phyloP scores from a whole-genome alignment of 2,888 invertebrate genomes.

The Dione vanillae region DNA sequence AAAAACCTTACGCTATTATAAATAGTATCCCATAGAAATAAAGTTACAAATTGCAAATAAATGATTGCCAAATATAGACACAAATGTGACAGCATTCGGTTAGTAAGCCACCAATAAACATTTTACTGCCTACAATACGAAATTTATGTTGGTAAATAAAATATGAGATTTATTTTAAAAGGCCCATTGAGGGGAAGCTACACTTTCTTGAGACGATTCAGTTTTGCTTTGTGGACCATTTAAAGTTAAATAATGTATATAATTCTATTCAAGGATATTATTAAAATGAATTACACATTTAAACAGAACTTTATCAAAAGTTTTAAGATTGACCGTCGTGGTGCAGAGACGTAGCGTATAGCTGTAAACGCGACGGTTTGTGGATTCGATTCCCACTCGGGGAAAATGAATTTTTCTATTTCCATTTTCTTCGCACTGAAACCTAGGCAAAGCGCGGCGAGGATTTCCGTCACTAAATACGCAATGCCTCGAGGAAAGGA shows the following conservation, averaged over 20 bases:
- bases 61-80: slow-evolving; percentile 20
- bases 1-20: neutral
- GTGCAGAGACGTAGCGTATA: too few relatives aligned
- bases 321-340: too few relatives aligned
- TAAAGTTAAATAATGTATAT: neutral
- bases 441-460: too few relatives aligned
- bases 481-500: too few relatives aligned
- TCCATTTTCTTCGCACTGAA: too few relatives aligned
- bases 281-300: too few relatives aligned
- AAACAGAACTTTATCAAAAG: too few relatives aligned
- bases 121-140: slow-evolving; percentile 42
- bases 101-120: slow-evolving; percentile 42
- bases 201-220: slow-evolving; percentile 8
- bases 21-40: neutral
- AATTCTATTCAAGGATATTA: too few relatives aligned
- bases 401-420: too few relatives aligned
- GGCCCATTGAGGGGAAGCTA: slow-evolving; percentile 44
- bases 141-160: slow-evolving; percentile 48
- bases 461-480: too few relatives aligned
- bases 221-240: neutral
- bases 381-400: too few relatives aligned
- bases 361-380: too few relatives aligned
- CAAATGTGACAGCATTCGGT: slow-evolving; percentile 33
- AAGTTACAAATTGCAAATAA: slow-evolving; percentile 9
- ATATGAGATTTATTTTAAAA: slow-evolving; percentile 47